phyloP scores from a whole-genome alignment of 2,113 vertebrate genomes.

The Myanophis thanlyinensis region DNA sequence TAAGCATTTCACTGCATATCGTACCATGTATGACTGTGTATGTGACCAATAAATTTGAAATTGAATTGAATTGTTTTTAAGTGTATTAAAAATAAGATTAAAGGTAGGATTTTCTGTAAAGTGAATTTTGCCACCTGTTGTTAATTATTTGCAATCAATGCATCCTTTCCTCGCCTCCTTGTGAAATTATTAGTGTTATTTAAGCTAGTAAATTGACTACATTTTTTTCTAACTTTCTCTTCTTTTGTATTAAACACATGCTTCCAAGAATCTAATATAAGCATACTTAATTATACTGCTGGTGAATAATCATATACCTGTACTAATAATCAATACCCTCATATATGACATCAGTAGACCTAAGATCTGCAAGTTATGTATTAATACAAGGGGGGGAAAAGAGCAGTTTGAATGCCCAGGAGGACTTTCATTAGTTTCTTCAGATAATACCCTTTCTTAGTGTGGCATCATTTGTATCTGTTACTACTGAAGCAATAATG shows the following conservation, averaged over 20 bases:
- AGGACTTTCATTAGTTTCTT: constrained; percentile 12
- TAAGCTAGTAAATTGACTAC: constrained; percentile 55
- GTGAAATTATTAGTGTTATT: constrained; percentile 54
- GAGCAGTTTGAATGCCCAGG: background rate
- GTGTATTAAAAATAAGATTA: constrained; percentile 22
- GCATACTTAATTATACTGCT: constrained; percentile 60
- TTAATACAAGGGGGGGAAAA: background rate
- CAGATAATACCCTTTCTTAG: background rate
- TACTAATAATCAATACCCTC: constrained; percentile 34
- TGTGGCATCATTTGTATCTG: background rate
- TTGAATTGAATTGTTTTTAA: no score
- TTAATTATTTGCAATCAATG: constrained; percentile 56
- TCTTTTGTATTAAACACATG: constrained; percentile 47
- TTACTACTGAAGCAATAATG: background rate
- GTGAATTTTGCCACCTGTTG: constrained; percentile 54
- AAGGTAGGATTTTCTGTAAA: constrained; percentile 36
- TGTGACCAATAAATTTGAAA: no score
- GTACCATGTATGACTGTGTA: no score
- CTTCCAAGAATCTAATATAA: constrained; percentile 29
- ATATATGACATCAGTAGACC: constrained; percentile 21
- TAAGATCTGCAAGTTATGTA: constrained; percentile 13
- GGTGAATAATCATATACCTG: constrained; percentile 48
- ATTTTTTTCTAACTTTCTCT: constrained; percentile 14
- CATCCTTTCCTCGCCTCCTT: constrained; percentile 50
- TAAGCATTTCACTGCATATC: no score